phyloP scores from a whole-genome alignment of 2,888 invertebrate genomes.

The Ecliptopera silaceata region DNA sequence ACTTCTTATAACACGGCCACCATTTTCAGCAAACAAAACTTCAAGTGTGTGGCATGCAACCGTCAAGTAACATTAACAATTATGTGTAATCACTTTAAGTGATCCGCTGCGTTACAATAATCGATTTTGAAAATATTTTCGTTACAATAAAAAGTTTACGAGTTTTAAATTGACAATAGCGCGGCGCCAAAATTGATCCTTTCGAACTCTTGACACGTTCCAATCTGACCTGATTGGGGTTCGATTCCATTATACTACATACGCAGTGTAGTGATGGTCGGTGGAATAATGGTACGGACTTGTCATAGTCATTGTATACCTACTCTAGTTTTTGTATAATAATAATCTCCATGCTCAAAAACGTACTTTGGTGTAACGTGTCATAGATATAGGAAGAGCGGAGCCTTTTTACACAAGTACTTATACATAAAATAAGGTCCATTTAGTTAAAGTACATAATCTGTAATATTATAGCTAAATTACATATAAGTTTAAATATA shows the following conservation, averaged over 20 bases:
- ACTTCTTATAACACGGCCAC: background rate
- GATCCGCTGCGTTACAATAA: conserved; percentile 32
- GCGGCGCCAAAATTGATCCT: conserved; percentile 52
- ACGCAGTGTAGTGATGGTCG: too few relatives aligned
- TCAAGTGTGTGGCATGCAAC: conserved; percentile 32
- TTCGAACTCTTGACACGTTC: conserved; percentile 73
- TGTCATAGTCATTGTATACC: too few relatives aligned
- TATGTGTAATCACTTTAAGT: conserved; percentile 30
- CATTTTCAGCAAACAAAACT: background rate
- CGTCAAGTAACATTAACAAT: conserved; percentile 37
- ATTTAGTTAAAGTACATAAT: too few relatives aligned
- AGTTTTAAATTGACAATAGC: conserved; percentile 64
- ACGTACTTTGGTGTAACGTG: too few relatives aligned
- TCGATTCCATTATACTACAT: conserved; percentile 54
- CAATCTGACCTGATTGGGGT: conserved; percentile 53
- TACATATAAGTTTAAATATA: too few relatives aligned
- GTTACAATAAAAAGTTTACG: conserved; percentile 66
- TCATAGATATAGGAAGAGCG: too few relatives aligned
- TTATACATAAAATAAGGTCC: too few relatives aligned
- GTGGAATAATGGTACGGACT: too few relatives aligned
- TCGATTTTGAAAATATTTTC: conserved; percentile 44
- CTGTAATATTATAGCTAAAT: too few relatives aligned
- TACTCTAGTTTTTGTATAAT: too few relatives aligned
- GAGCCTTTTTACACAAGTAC: too few relatives aligned
- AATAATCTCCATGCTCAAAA: too few relatives aligned